A percentile compares a stretch with the other conserved stretches of the same genome.
Conservation (phyloP, 2,113 vertebrate genomes). For the Gopherus flavomarginatus region DNA sequence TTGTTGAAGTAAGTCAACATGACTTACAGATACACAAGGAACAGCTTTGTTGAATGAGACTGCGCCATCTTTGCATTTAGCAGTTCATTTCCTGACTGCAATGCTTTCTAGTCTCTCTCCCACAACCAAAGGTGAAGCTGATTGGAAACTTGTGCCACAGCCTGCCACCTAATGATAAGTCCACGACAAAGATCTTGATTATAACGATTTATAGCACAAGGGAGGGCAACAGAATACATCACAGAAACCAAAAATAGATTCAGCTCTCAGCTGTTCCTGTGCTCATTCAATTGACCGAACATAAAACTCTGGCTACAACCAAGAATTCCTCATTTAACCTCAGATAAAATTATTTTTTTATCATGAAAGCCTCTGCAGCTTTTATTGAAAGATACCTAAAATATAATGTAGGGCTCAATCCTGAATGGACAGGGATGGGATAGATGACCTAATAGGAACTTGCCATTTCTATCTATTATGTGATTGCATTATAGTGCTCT, state of each 20-base stretch:
- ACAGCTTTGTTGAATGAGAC: background rate
- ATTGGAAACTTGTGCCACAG: background rate
- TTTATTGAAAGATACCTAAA: background rate
- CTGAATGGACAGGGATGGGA: background rate
- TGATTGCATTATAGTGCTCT: background rate
- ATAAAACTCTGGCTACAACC: background rate
- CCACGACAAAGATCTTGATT: background rate
- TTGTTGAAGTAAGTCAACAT: background rate
- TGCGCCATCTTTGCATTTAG: background rate
- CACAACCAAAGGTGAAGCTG: background rate
- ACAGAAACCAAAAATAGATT: background rate
- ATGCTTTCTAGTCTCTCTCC: background rate
- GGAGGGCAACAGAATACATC: background rate
- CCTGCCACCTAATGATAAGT: background rate
- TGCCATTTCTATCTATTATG: background rate
- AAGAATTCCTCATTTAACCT: background rate
- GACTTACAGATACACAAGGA: background rate
- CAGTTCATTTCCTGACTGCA: background rate
- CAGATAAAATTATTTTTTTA: background rate
- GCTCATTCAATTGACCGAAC: background rate
- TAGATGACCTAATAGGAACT: background rate
- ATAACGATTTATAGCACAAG: background rate
- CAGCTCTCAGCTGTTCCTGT: accelerated
- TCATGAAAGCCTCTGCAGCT: background rate
- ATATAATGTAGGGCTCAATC: background rate